phyloP scores from a whole-genome alignment of 2,797 vertebrate species.

The Poeciliopsis turneri region DNA sequence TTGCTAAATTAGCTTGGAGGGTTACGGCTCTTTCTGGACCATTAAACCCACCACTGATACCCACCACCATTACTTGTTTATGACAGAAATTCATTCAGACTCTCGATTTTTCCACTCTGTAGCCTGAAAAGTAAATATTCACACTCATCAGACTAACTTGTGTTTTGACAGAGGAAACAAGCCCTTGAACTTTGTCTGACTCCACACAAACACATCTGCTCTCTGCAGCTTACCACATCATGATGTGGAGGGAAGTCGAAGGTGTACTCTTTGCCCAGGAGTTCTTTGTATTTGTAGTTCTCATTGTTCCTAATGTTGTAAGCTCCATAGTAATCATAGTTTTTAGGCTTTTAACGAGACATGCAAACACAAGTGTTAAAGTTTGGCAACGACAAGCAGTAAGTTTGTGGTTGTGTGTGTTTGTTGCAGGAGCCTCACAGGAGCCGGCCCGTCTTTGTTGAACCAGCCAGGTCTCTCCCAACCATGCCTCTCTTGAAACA shows the following conservation, averaged over 20 bases:
- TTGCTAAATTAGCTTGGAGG: constrained; percentile 6
- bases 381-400: not conserved
- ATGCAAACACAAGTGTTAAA: constrained; percentile 27
- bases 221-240: constrained; percentile 76
- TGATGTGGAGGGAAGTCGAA: constrained; percentile 94
- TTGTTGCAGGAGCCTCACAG: constrained; percentile 77
- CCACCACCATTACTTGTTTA: constrained; percentile 9
- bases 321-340: constrained; percentile 91
- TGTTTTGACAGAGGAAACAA: not conserved
- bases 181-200: not conserved
- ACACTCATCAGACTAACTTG: constrained; percentile 13
- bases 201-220: not conserved
- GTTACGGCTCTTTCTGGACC: constrained; percentile 14
- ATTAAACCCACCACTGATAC: constrained; percentile 25
- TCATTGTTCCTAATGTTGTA: constrained; percentile 79
- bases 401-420: not conserved
- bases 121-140: not conserved
- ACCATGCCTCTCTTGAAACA: constrained; percentile 95
- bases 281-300: constrained; percentile 81
- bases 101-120: not conserved
- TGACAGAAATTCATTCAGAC: constrained; percentile 7
- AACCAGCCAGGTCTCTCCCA: constrained; percentile 99
- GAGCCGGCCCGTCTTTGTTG: constrained; percentile 78
- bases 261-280: constrained; percentile 89
- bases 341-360: constrained; percentile 80